Base-by-base conservation (phyloP, 2,797 vertebrate genomes). In the Sebastes miniatus region DNA sequence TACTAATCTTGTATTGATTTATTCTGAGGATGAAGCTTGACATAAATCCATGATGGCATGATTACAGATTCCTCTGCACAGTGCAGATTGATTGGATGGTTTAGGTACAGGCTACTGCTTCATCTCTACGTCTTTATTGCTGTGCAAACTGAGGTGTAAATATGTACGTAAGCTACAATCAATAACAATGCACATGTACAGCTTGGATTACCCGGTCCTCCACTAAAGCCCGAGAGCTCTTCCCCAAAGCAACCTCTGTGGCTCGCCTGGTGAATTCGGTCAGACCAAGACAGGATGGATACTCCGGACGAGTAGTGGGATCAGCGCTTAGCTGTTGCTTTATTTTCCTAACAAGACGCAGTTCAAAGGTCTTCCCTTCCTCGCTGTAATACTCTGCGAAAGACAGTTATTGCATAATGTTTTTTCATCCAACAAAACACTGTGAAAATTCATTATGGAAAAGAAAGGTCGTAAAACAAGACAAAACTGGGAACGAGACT, bases 121-220 rank as follows among this genome's bases (percentile, higher is more conserved):
- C 8, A 62, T 39, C 8, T 68, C 10, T 65, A 20, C 4, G 20
- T 73, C 8, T 31, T 39, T 36, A 6, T 20, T 52, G 12, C 18
- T 22, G n/a, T 20, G 50, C 31, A 73, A 18, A 57, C 36, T 5
- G 6, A 71, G 8, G 2, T 43, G 14, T 77, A n/a, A 13, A 25
- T 43, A 22, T 10, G 32, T 11, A 14, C 5, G 0, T 14, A 39
- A 14, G 1, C 36, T 66, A n/a, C 11, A 67, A 73, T 81, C 29
- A 64, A 1, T 22, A 18, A 11, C 12, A 10, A 24, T 32, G 16
- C n/a, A 6, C n/a, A 20, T 67, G 54, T 22, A 12, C 8, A 67
- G 54, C 11, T 24, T 31, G 61, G 8, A 29, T 93, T 91, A 97
- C 96, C 96, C 95, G 92, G 82, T 96, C 96, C 73, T 97, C 95